phyloP scores from a whole-genome alignment of 2,113 vertebrate species.

The Forbesichthys agassizii region DNA sequence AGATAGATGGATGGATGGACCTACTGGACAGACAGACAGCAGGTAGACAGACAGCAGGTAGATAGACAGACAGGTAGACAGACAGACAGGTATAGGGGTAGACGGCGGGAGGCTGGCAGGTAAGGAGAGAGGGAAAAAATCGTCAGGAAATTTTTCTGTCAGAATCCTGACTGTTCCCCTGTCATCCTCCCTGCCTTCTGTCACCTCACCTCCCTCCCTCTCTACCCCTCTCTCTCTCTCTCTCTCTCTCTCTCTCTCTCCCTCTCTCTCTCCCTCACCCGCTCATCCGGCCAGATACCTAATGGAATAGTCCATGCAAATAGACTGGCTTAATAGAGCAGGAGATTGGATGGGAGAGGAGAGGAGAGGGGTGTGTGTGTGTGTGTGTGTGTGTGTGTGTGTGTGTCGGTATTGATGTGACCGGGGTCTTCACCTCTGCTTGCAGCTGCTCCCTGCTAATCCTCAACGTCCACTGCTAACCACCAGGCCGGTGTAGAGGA shows the following conservation, averaged over 20 bases:
- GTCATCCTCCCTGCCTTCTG: conserved; percentile 38
- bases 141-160: conserved; percentile 52
- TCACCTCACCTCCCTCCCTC: not conserved
- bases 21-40: not conserved
- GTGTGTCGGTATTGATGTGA: conserved; percentile 1
- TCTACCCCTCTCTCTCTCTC: conserved; percentile 10
- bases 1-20: not conserved
- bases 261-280: conserved; percentile 41
- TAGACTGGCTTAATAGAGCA: conserved; percentile 56
- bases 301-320: conserved; percentile 65
- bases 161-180: conserved; percentile 38
- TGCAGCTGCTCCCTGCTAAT: conserved; percentile 57
- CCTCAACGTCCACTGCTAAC: conserved; percentile 25
- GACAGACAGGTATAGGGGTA: not conserved
- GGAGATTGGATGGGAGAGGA: conserved; percentile 22
- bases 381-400: conserved; percentile 6
- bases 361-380: not conserved
- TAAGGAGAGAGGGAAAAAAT: not conserved
- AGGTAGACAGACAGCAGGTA: conserved; percentile 41
- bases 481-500: no score
- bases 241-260: not conserved
- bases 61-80: conserved; percentile 24
- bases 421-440: conserved; percentile 38
- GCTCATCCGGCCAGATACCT: conserved; percentile 54
- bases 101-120: not conserved